Percentiles rank a stretch among this genome's conserved stretches.
phyloP scores from a whole-genome alignment of 2,797 vertebrate species.

The Falco novaeseelandiae region DNA sequence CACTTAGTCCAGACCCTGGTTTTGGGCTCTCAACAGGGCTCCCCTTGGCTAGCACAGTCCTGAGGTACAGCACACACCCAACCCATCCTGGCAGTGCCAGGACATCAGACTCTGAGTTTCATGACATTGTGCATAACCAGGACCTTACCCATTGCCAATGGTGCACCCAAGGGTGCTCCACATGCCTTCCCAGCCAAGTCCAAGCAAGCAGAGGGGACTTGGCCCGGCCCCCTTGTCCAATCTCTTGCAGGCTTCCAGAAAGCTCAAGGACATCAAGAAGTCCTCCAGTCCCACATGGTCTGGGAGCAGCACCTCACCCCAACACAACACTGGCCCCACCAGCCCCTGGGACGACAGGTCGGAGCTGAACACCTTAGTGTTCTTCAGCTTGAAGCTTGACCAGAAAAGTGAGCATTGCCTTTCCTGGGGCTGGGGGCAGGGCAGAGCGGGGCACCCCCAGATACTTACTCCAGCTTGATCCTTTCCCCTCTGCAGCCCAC shows the following conservation, averaged over 20 bases:
- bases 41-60: not conserved
- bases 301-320: not conserved
- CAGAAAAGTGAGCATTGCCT: conserved; percentile 59
- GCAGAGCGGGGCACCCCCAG: not conserved
- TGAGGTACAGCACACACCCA: not conserved
- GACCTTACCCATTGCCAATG: not conserved
- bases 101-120: not conserved
- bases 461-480: not conserved
- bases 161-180: not conserved
- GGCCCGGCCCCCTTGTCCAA: not conserved
- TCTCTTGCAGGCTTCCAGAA: conserved; percentile 7
- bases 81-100: not conserved
- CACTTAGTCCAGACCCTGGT: not conserved
- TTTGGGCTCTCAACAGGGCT: not conserved
- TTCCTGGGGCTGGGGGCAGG: not conserved
- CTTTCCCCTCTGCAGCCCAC: conserved; percentile 56
- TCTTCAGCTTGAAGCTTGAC: conserved; percentile 71
- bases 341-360: not conserved
- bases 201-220: not conserved
- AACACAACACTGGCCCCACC: not conserved
- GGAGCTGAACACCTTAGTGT: conserved; percentile 48
- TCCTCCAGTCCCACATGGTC: not conserved
- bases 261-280: not conserved
- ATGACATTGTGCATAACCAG: not conserved
- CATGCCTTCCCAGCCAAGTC: not conserved